Base-by-base conservation (phyloP, 53 echinoderm and acorn worm genomes). In the Zoroaster sp. region DNA sequence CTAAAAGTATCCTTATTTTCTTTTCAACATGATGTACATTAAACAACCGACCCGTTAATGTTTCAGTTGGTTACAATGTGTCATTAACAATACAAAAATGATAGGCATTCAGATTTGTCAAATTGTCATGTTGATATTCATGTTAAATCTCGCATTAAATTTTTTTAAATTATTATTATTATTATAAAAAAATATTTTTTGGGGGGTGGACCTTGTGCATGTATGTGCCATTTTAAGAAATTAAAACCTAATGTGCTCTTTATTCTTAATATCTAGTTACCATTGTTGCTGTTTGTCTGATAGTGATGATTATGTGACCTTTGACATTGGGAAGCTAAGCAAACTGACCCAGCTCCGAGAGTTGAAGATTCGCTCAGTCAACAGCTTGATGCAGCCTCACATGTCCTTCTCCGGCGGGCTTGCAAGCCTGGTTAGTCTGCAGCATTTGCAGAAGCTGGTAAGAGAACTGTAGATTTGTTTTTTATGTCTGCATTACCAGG, bases 391-490 rank as follows among this genome's bases (percentile, higher is more conserved):
- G 10, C 85, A 47, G 51, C 71, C 85, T 35, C 25, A 69, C 18
- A 35, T 85, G 49, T 49, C 71, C 5, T 85, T 85, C 35, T 85
- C 70, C 45, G 85, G 70, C 31, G 85, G 85, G 4, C 85, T 85
- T 46, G 36, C 34, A 42, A 85, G 85, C 71, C 20, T 85, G 17
- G 85, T 36, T 35, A 85, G 46, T 11, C 71, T 85, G 52, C 41
- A 85, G 31, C 85, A 85, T 36, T 45, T 85, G 45, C 70, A 69
- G 85, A 85, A 85, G 85, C 45, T 85, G 85, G 85, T 85, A 37
- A 85, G 71, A 20, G 54, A 37, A n/a, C 40, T 38, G 9, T 1
- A 20, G 21, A 74, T 18, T n/a, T 63, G 63, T 63, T 63, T 23
- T 10, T 63, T 63, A n/a, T 63, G 11, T 63, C 18, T 63, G 18